A percentile compares a stretch with the other conserved stretches of the same genome.
These are phyloP conservation scores for Stichodactyla mertensii DNA, from an alignment of 64 coral and sea anemone species.

Conservation along the genomic window DNA sequence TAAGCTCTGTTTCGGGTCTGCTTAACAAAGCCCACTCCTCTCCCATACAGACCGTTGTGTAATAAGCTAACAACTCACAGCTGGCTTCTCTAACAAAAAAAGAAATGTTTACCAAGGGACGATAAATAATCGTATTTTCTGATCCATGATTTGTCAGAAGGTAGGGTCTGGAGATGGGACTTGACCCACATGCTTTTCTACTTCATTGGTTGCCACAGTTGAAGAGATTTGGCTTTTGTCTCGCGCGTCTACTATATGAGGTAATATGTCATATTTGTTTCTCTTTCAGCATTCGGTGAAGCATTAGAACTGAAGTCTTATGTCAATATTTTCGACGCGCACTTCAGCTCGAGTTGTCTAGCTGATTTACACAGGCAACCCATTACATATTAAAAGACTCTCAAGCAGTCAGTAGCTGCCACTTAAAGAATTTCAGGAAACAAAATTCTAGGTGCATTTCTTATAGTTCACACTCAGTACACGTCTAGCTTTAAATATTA, in stretches of 20 bases:
- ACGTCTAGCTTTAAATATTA: neutral
- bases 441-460: no score
- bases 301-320: neutral
- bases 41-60: neutral
- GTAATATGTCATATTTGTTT: neutral
- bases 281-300: neutral
- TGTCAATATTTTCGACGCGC: conserved; percentile 6
- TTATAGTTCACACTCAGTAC: neutral
- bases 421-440: neutral
- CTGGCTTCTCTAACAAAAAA: neutral
- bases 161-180: neutral
- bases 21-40: neutral
- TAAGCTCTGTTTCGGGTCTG: neutral
- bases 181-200: conserved; percentile 15
- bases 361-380: neutral
- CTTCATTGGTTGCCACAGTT: conserved; percentile 1
- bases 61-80: neutral
- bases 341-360: neutral
- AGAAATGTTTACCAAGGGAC: neutral
- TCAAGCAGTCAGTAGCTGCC: neutral
- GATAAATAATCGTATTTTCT: neutral
- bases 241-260: neutral
- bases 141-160: neutral
- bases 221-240: neutral
- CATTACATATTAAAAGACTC: neutral